Base-by-base conservation (phyloP, 2,113 vertebrate species). In the Pavo muticus region DNA sequence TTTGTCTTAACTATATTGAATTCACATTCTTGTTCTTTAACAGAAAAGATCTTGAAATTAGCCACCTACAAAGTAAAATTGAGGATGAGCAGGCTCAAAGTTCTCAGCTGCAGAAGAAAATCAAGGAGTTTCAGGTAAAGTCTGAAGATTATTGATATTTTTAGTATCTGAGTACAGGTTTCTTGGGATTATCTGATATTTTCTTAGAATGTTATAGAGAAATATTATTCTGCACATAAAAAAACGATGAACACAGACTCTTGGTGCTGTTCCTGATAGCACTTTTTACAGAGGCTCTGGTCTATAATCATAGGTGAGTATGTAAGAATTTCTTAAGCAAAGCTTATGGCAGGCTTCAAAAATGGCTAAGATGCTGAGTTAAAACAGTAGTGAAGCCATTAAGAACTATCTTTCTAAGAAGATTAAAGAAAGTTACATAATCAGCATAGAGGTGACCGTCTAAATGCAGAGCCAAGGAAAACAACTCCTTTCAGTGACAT, bases 41-140 rank as follows among this genome's bases (percentile, higher is more conserved):
- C 95, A 98, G 98, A 94, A 99, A 99, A 79, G 98, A 98, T 81
- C 98, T 98, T 97, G 98, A 99, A 96, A 97, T 98, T 84, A 97
- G 96, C 90, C 97, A 98, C 20, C 75, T 99, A 54, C 98, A 98
- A 94, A 88, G 94, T 84, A 98, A 97, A 96, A 95, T 97, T 45
- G 98, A 98, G 3, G 98, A 98, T 5, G 98, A 99, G 60, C 97
- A 98, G 76, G 96, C 96, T 37, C 97, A 98, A 16, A 96, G 96
- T 63, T 91, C 95, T 47, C 98, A 99, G 60, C 81, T 98, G 45
- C 98, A 99, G 35, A 99, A 99, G 97, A 98, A 98, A 96, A 98
- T 98, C 45, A 98, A 98, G 68, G 98, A 98, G 39, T 86, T 98
- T 57, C 97, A 98, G 97, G 98, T 98, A 94, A 72, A 79, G 17